Base-by-base conservation (phyloP, 2,888 invertebrate species). In the Stenoptilia bipunctidactyla region DNA sequence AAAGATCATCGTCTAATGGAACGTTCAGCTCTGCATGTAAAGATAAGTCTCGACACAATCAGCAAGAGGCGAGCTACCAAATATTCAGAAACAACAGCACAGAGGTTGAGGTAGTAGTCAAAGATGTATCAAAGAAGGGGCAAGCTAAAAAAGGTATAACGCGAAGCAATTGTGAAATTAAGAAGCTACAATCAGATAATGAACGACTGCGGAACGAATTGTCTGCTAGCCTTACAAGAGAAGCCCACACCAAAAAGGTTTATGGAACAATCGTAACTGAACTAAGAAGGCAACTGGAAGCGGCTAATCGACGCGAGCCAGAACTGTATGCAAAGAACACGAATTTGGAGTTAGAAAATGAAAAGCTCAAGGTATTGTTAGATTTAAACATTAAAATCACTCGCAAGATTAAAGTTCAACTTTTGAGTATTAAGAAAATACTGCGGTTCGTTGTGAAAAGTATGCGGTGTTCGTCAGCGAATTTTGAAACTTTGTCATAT, bases 31-130 rank as follows among this genome's bases (percentile, higher is more conserved):
- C 37, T 5, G 25, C 25, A 25, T n/a, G n/a, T n/a, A n/a, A n/a
- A n/a, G 20, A 20, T 20, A 5, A 8, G 20, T 3, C 3, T 5
- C 8, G 8, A 5, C 20, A 20, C 20, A 3, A 20, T 3, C 20
- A 20, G 20, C 20, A 20, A 20, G 4, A 20, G 8, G 20, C 45
- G 53, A 42, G 50, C 54, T 25, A 9, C 25, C 25, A 25, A 9
- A 67, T 76, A 2, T 75, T 72, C 42, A 61, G 70, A 45, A 77
- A 77, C 42, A 67, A 71, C 15, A 72, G 70, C 6, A 74, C 73
- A 15, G 69, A 76, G 1, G 67, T 76, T 1, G 77, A 79, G 55
- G 66, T 77, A 2, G 61, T 73, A 20, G 70, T 76, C 1, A 77
- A 76, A 56, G 69, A 72, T 47, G 53, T 74, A 3, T 49, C 58